A percentile compares a stretch with the other conserved stretches of the same genome.
phyloP scores from a whole-genome alignment of 2,113 vertebrate genomes.

The Emydura subglobosa region DNA sequence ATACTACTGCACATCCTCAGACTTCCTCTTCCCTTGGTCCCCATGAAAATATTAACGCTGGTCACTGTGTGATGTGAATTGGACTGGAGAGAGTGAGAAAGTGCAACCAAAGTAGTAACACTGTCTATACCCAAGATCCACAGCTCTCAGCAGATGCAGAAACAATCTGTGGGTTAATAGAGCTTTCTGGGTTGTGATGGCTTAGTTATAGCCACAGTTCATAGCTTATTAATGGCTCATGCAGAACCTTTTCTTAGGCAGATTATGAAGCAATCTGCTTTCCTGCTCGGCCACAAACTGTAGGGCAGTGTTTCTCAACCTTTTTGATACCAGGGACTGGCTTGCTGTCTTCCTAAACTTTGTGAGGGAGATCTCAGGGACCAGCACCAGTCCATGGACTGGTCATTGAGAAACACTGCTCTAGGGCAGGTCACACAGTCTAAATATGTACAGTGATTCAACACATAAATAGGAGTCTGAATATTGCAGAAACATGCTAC shows the following conservation, averaged over 20 bases:
- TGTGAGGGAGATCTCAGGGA: too few relatives aligned
- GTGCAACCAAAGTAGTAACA: background rate
- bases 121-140: background rate
- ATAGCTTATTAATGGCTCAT: accelerated
- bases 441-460: background rate
- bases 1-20: background rate
- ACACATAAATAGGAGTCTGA: background rate
- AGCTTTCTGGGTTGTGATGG: background rate
- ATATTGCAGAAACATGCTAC: background rate
- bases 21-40: background rate
- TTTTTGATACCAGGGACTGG: too few relatives aligned
- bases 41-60: accelerated
- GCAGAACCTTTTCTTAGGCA: background rate
- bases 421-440: background rate
- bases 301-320: background rate
- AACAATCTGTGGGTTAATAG: background rate
- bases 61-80: accelerated
- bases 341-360: too few relatives aligned
- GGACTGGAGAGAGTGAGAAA: background rate
- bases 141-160: background rate
- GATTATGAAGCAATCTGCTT: background rate
- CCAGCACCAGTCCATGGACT: too few relatives aligned
- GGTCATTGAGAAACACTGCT: too few relatives aligned
- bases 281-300: accelerated
- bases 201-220: background rate